These are phyloP conservation scores for Drosophila mettleri DNA, from an alignment of 2,888 invertebrate species.

Conservation along the genomic window DNA sequence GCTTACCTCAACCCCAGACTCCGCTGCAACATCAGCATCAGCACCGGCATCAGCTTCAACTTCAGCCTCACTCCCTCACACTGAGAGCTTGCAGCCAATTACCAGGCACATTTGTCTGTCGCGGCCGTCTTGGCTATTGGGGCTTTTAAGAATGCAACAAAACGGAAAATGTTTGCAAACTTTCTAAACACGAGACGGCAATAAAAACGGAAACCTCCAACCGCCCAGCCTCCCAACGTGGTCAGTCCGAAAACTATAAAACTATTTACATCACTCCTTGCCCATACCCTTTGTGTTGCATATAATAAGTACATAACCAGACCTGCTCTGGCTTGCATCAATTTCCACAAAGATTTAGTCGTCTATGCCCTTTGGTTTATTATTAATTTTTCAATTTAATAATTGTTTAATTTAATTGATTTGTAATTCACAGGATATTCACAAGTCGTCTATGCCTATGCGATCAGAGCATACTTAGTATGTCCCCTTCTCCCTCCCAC, in stretches of 20 bases:
- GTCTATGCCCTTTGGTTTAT: neutral
- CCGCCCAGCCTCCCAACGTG: constrained; percentile 13
- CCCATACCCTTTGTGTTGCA: constrained; percentile 31
- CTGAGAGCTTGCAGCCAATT: constrained; percentile 51
- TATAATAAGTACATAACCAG: neutral
- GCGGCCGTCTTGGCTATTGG: constrained; percentile 26
- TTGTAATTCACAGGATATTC: constrained; percentile 3
- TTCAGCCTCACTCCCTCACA: neutral
- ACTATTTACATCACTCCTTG: constrained; percentile 51
- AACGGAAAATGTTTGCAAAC: constrained; percentile 61
- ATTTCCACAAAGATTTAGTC: neutral
- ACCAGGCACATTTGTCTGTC: constrained; percentile 60
- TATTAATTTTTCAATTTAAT: too few relatives aligned
- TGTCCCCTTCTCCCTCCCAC: neutral
- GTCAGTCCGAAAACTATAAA: constrained; percentile 37
- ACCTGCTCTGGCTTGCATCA: neutral
- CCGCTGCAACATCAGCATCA: neutral
- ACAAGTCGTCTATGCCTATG: neutral
- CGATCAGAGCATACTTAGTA: neutral
- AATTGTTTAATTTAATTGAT: too few relatives aligned
- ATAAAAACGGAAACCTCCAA: constrained; percentile 58
- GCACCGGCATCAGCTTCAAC: neutral
- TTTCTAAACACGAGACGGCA: constrained; percentile 67
- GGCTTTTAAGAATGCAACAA: constrained; percentile 55
- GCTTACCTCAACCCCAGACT: constrained; percentile 3